Percentiles rank a stretch among this genome's conserved stretches.
Conservation (phyloP, 2,797 vertebrate genomes). For the Arctocebus calabarensis region DNA sequence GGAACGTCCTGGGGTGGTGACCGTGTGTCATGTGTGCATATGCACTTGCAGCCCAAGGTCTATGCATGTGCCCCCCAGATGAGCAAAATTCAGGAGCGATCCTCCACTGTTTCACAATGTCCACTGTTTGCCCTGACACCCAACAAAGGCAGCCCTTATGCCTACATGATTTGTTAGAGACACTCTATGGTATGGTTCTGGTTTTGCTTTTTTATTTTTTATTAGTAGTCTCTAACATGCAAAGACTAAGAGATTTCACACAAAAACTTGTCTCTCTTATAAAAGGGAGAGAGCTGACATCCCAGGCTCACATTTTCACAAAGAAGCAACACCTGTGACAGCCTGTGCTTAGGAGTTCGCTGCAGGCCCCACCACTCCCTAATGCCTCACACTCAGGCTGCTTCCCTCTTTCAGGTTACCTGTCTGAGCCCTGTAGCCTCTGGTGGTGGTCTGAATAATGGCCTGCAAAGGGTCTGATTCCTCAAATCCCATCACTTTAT, state of each 20-base stretch:
- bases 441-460: background rate
- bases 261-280: background rate
- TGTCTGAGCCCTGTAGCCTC: background rate
- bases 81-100: too few species aligned
- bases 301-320: background rate
- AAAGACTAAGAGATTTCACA: background rate
- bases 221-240: background rate
- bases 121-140: background rate
- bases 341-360: background rate
- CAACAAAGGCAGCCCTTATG: too few species aligned
- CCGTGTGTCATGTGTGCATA: fast-evolving
- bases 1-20: background rate
- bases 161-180: background rate
- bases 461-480: background rate
- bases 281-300: background rate
- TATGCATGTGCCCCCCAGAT: background rate
- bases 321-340: background rate
- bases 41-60: background rate
- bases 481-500: background rate
- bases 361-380: background rate
- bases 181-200: fast-evolving
- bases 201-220: background rate
- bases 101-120: too few species aligned
- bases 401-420: background rate
- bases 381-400: background rate